Conservation (phyloP, 2,888 invertebrate species). For the Pachliopta kotzebuea region DNA sequence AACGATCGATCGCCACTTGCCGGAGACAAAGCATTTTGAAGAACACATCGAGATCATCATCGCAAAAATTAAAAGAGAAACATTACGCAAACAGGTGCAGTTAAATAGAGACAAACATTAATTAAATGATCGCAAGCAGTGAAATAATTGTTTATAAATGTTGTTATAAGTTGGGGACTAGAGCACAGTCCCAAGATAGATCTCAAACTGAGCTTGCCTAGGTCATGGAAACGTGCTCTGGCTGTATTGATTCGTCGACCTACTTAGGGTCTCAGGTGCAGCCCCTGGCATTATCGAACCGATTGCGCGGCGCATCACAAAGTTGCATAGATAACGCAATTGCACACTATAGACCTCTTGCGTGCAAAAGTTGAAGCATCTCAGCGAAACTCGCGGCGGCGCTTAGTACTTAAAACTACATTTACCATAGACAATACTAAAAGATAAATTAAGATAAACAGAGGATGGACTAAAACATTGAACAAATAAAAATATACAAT, state of each 20-base stretch:
- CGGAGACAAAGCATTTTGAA: slow-evolving; percentile 1
- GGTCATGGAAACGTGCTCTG: slow-evolving; percentile 15
- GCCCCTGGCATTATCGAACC: slow-evolving; percentile 13
- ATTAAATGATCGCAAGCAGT: slow-evolving; percentile 5
- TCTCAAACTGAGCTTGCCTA: slow-evolving; percentile 22
- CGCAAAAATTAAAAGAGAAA: neutral
- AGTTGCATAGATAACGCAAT: slow-evolving; percentile 11
- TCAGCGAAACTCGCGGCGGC: neutral
- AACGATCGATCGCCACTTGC: neutral
- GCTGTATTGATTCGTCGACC: slow-evolving; percentile 26
- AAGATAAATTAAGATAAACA: neutral
- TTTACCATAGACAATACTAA: neutral
- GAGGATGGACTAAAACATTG: too few relatives aligned
- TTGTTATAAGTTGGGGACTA: slow-evolving; percentile 7
- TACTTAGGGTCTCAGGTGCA: slow-evolving; percentile 23
- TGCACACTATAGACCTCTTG: slow-evolving; percentile 1
- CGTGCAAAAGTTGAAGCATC: neutral
- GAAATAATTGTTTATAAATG: neutral
- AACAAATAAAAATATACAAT: neutral
- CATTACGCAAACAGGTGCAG: neutral
- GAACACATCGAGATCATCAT: neutral
- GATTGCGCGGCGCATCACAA: slow-evolving; percentile 19
- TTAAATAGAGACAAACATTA: neutral
- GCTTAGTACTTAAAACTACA: neutral
- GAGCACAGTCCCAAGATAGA: slow-evolving; percentile 6